Evolutionary conservation across 2,797 vertebrate genomes (phyloP).

Genomic region (Coranthus polyacanthus): DNA sequence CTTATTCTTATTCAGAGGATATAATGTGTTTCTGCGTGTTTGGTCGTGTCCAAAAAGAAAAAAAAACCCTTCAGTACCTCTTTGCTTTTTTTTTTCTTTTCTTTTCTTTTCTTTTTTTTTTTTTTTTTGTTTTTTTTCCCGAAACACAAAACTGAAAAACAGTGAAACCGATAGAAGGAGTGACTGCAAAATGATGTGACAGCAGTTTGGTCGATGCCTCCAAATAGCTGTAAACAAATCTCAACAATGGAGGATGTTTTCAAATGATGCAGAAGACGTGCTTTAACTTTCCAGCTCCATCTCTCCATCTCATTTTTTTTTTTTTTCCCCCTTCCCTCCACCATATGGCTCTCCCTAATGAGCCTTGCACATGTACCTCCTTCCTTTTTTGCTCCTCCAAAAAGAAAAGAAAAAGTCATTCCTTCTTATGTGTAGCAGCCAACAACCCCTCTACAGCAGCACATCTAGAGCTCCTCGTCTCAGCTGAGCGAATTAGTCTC

Average conservation of each 20-base stretch:
- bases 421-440: conserved; percentile 68
- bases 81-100: conserved; percentile 1
- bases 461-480: conserved; percentile 62
- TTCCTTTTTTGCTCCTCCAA: conserved; percentile 69
- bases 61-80: neutral
- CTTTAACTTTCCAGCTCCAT: conserved; percentile 28
- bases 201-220: conserved; percentile 7
- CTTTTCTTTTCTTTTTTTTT: conserved; percentile 7
- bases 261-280: conserved; percentile 23
- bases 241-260: conserved; percentile 33
- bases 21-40: neutral
- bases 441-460: conserved; percentile 56
- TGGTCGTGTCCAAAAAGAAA: conserved; percentile 5
- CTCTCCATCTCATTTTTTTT: conserved; percentile 19
- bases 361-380: conserved; percentile 57
- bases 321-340: conserved; percentile 28
- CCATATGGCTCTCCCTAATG: conserved; percentile 81
- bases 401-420: conserved; percentile 56
- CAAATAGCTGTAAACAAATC: conserved; percentile 36
- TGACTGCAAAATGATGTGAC: conserved; percentile 15
- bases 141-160: neutral
- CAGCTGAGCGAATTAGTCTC: conserved; percentile 64
- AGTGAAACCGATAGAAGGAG: neutral
- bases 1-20: neutral
- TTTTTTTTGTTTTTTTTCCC: no score